phyloP scores from a whole-genome alignment of 2,797 vertebrate species.

The Oryzias dopingdopingensis region DNA sequence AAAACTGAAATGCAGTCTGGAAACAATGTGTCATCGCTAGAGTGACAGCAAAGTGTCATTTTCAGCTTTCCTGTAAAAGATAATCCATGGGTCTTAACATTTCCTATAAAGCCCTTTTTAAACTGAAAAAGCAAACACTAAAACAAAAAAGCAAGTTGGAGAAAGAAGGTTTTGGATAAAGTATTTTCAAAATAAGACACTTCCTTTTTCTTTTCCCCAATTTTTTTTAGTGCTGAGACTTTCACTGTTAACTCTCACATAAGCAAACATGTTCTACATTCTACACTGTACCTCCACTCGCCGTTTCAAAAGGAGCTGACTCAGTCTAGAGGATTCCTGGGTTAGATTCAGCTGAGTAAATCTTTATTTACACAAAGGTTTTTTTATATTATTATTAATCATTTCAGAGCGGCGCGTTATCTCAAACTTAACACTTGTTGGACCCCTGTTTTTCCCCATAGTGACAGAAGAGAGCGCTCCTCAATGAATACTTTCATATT shows the following conservation, averaged over 20 bases:
- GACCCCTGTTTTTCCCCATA: slow-evolving; percentile 1
- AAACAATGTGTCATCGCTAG: neutral
- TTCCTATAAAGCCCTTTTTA: neutral
- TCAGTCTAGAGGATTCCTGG: neutral
- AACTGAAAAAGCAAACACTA: neutral
- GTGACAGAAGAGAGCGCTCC: slow-evolving; percentile 1
- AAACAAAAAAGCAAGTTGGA: neutral
- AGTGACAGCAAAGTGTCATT: neutral
- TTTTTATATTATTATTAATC: no score
- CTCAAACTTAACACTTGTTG: slow-evolving; percentile 4
- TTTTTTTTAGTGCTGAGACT: neutral
- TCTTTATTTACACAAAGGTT: neutral
- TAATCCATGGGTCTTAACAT: neutral
- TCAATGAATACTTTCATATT: slow-evolving; percentile 5
- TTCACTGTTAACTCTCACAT: neutral
- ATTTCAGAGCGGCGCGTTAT: neutral
- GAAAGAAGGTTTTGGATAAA: no score
- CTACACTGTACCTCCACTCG: neutral
- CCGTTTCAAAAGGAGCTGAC: neutral
- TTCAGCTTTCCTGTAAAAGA: slow-evolving; percentile 10
- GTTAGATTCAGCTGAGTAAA: neutral
- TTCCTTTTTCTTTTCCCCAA: neutral
- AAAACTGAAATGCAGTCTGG: neutral
- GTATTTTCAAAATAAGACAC: neutral
- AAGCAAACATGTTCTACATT: neutral